A percentile compares a stretch with the other conserved stretches of the same genome.
Evolutionary conservation across 1,140 invertebrate species (phyloP).

Genomic region (Pachyrhynchus sulphureomaculatus): DNA sequence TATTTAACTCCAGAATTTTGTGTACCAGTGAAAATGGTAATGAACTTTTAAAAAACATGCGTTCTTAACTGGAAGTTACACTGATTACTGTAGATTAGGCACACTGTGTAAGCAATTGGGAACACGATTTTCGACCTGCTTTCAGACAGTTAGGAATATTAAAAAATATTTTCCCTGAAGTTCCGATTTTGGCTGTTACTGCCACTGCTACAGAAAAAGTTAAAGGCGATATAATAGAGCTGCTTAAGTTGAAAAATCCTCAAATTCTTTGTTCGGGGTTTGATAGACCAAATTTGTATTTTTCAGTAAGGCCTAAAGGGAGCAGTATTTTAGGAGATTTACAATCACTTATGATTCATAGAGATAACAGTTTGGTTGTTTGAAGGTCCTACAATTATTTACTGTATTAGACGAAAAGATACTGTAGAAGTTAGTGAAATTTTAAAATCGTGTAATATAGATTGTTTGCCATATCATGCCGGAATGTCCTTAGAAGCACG

Average conservation of each 20-base stretch:
- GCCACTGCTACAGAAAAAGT: slow-evolving; percentile 73
- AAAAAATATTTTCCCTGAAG: slow-evolving; percentile 57
- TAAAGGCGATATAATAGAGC: slow-evolving; percentile 58
- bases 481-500: slow-evolving; percentile 55
- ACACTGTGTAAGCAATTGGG: slow-evolving; percentile 82
- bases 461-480: slow-evolving; percentile 63
- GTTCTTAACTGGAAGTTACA: slow-evolving; percentile 54
- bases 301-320: slow-evolving; percentile 59
- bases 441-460: slow-evolving; percentile 44
- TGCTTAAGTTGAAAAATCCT: slow-evolving; percentile 58
- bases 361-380: slow-evolving; percentile 52
- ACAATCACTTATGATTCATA: slow-evolving; percentile 49
- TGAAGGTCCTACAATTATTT: slow-evolving; percentile 66
- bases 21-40: slow-evolving; percentile 51
- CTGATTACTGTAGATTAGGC: slow-evolving; percentile 72
- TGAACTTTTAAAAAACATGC: slow-evolving; percentile 48
- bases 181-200: slow-evolving; percentile 74
- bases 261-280: slow-evolving; percentile 62
- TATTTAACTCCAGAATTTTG: slow-evolving; percentile 69
- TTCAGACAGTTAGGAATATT: slow-evolving; percentile 62
- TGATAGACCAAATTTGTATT: slow-evolving; percentile 70
- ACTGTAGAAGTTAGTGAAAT: slow-evolving; percentile 59
- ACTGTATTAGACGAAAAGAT: slow-evolving; percentile 71
- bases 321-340: slow-evolving; percentile 39
- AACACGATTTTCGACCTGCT: slow-evolving; percentile 77